Conservation (phyloP, 2,888 invertebrate species). For the Hirtodrosophila cameraria region DNA sequence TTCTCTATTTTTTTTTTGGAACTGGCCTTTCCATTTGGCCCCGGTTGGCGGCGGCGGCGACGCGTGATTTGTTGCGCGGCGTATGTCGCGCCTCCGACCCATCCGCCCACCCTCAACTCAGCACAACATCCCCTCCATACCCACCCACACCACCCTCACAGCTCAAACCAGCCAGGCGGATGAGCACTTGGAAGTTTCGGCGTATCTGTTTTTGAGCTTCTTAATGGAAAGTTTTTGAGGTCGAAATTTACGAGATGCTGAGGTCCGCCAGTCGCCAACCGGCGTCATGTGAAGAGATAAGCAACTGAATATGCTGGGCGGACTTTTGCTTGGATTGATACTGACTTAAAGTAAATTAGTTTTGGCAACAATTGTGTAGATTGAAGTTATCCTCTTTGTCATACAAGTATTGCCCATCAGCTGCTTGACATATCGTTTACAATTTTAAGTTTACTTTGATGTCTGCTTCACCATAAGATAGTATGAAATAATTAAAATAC, state of each 20-base stretch:
- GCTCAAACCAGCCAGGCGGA: slow-evolving; percentile 39
- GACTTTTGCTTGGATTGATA: slow-evolving; percentile 22
- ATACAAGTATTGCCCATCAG: not conserved
- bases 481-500: no score
- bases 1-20: slow-evolving; percentile 17
- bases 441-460: slow-evolving; percentile 49
- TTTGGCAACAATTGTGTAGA: slow-evolving; percentile 11
- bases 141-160: not conserved
- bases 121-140: no score
- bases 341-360: slow-evolving; percentile 64
- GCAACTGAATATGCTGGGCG: slow-evolving; percentile 37
- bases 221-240: slow-evolving; percentile 74
- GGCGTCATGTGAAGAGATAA: slow-evolving; percentile 78
- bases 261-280: slow-evolving; percentile 53
- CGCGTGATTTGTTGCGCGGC: slow-evolving; percentile 75
- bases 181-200: slow-evolving; percentile 70
- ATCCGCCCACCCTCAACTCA: not conserved
- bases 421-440: slow-evolving; percentile 52
- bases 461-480: slow-evolving; percentile 21
- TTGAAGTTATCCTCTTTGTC: not conserved
- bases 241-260: slow-evolving; percentile 66
- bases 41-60: slow-evolving; percentile 42
- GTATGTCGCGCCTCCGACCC: slow-evolving; percentile 46
- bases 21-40: slow-evolving; percentile 68
- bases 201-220: slow-evolving; percentile 78